These are phyloP conservation scores for Galerucella pusilla DNA, from an alignment of 2,888 invertebrate genomes.

Conservation along the genomic window DNA sequence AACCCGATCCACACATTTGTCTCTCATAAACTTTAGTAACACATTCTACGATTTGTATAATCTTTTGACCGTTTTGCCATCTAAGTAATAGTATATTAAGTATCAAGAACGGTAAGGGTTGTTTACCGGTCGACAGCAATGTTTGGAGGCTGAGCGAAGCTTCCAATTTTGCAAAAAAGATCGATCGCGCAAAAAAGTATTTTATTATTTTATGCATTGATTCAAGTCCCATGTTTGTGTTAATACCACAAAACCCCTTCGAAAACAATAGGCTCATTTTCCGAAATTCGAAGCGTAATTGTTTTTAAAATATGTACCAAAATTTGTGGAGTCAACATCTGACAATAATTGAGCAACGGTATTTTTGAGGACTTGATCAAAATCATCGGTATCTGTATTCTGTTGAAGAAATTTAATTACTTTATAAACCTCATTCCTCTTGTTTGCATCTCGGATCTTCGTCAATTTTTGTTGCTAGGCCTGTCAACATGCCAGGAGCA, in stretches of 20 bases:
- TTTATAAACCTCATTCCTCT: constrained; percentile 25
- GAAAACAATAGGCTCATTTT: constrained; percentile 43
- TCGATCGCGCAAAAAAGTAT: too few relatives aligned
- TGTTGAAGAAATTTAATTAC: constrained; percentile 29
- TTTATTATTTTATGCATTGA: constrained; percentile 42
- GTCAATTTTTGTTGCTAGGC: constrained; percentile 31
- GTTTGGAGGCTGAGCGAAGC: too few relatives aligned
- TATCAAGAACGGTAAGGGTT: too few relatives aligned
- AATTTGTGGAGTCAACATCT: constrained; percentile 35
- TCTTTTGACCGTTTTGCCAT: constrained; percentile 47
- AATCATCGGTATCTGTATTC: constrained; percentile 34
- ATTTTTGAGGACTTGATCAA: constrained; percentile 30
- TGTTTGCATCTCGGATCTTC: constrained; percentile 26
- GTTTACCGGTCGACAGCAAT: too few relatives aligned
- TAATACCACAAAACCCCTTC: constrained; percentile 34
- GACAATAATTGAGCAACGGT: constrained; percentile 18
- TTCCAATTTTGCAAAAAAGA: too few relatives aligned
- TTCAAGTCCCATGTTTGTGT: constrained; percentile 41
- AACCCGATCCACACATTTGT: constrained; percentile 47
- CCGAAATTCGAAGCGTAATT: constrained; percentile 33
- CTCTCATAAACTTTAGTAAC: constrained; percentile 48
- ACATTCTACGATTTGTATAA: constrained; percentile 47
- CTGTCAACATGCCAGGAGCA: constrained; percentile 37
- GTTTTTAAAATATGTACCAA: constrained; percentile 41
- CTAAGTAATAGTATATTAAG: too few relatives aligned